Evolutionary conservation across 2,888 invertebrate species (phyloP), one percentile per base, ranked within the genome.

Genomic region (Melitaea athalia): DNA sequence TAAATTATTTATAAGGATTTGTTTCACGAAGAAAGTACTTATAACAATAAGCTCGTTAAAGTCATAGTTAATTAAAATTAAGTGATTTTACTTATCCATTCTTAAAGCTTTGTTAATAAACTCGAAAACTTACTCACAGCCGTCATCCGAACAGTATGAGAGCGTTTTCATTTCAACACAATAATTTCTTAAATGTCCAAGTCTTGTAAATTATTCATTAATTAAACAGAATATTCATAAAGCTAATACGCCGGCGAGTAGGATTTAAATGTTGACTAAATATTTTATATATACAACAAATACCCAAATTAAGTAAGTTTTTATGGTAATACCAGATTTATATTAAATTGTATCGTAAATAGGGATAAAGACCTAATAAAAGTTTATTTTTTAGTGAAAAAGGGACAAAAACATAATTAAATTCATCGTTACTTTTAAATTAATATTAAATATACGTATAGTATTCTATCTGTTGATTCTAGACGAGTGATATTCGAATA

Each of bases 111-210:
- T 63, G 66, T 67, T 52, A 67, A 61, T 63, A 57, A 63, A 68
- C 53, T 65, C 55, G 42, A 15, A 57, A 65, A 64, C 50, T 68
- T 59, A 72, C 70, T 68, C 66, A 62, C 64, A 66, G 68, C 68
- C 66, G 61, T 67, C 72, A 66, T 67, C 62, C 45, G 38, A 38
- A 38, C 53, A 62, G 57, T 65, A 47, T 59, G 62, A 72, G 67
- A 72, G 70, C 70, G 63, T 70, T 72, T 68, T 65, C 60, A 70
- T 72, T 85, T 84, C 79, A 78, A 78, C 81, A 83, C 78, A 73
- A 74, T 73, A 76, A 80, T 80, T 81, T 60, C 8, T 60, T 43
- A 43, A 50, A 61, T 60, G 53, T 66, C 52, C 55, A 66, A 66
- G 61, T 67, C 55, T 55, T 42, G 31, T 33, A 31, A 57, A 47